Conservation (phyloP, 2,797 vertebrate species). For the Dipus sagitta region DNA sequence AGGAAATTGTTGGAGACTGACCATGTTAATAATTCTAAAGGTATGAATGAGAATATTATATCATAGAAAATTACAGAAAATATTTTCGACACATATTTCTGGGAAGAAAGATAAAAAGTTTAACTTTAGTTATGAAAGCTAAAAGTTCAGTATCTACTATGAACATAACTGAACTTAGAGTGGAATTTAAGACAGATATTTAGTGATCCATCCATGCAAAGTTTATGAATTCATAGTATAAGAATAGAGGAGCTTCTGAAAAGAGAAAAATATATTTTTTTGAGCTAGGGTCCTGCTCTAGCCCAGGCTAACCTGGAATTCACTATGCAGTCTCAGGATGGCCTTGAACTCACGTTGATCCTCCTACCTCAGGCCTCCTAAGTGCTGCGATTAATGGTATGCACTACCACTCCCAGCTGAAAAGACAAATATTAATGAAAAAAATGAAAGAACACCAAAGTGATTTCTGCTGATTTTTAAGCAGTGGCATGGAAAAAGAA, state of each 20-base stretch:
- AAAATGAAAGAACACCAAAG: no score
- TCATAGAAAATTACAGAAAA: neutral
- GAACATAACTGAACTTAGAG: neutral
- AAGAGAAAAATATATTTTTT: neutral
- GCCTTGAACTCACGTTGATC: no score
- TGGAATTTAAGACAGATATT: constrained; percentile 4
- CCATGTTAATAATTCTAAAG: constrained; percentile 10
- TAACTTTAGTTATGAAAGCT: constrained; percentile 35
- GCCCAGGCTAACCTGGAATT: no score
- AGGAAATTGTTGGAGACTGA: constrained; percentile 10
- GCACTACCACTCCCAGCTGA: neutral
- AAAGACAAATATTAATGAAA: neutral
- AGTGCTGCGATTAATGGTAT: no score
- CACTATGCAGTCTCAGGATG: no score
- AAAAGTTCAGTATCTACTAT: constrained; percentile 1
- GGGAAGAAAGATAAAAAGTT: constrained; percentile 13
- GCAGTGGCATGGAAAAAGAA: neutral
- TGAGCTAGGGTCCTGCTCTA: no score
- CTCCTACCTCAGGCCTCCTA: no score
- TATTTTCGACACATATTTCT: constrained; percentile 25
- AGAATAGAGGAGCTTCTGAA: neutral
- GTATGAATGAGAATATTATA: neutral
- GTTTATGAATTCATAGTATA: neutral
- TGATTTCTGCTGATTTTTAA: neutral
- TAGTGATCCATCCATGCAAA: neutral